Conservation (phyloP, 1,140 invertebrate genomes). For the Daktulosphaira vitifoliae region DNA sequence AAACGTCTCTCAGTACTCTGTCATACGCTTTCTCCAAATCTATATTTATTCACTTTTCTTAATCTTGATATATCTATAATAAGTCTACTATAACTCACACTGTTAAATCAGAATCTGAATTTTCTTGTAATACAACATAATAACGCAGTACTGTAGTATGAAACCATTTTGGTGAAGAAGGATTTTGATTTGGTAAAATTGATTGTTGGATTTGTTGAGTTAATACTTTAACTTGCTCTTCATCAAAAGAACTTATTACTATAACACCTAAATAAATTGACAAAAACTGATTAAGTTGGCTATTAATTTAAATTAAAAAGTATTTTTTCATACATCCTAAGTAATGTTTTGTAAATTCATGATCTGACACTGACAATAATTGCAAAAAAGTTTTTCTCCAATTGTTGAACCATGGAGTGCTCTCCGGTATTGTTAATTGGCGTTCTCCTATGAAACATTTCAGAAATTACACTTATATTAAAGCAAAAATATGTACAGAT, state of each 20-base stretch:
- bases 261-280: conserved; percentile 48
- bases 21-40: too few species aligned
- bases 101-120: conserved; percentile 51
- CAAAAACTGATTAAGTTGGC: conserved; percentile 35
- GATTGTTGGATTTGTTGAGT: conserved; percentile 70
- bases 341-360: conserved; percentile 91
- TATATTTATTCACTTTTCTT: too few species aligned
- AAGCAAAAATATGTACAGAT: neutral
- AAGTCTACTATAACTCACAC: too few species aligned
- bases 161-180: conserved; percentile 81
- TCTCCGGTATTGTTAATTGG: conserved; percentile 46
- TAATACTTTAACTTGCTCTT: conserved; percentile 69
- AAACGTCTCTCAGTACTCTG: too few species aligned
- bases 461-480: neutral
- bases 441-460: neutral
- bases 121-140: conserved; percentile 84
- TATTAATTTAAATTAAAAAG: too few species aligned
- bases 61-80: too few species aligned
- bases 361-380: conserved; percentile 82
- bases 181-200: conserved; percentile 61
- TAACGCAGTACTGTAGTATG: conserved; percentile 70
- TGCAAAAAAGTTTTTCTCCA: conserved; percentile 87
- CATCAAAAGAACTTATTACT: conserved; percentile 72
- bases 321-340: conserved; percentile 60
- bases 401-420: conserved; percentile 91